Evolutionary conservation across 37 sponge, comb jelly and placozoan genomes (phyloP), one percentile per base, ranked within the genome.

Genomic region (Agelas oroides): DNA sequence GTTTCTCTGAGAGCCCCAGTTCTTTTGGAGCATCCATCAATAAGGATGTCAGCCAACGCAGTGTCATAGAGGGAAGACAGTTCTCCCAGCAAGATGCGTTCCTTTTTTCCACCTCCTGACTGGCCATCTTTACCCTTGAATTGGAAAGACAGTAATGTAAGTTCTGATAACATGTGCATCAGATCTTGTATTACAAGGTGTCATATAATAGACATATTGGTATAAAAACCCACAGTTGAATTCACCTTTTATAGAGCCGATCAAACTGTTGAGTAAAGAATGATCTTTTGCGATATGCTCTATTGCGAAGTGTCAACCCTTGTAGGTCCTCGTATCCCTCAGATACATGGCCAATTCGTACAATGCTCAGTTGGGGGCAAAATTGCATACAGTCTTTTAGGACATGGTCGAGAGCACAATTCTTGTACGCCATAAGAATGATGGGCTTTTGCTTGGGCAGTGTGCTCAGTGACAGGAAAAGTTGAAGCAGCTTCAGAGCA

Each of bases 391-490:
- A 83, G 31, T 34, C 35, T 11, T 59, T 17, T 24, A 83, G 11
- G 54, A 83, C 27, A 20, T 73, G 63, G 28, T 83, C 83, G 0
- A 83, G 64, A 25, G 73, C 83, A 21, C 74, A 36, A 74, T 83
- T 83, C 53, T 63, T 83, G 83, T 83, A 64, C 23, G 83, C 83
- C 74, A 73, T 73, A 28, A 83, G 31, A 27, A 83, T 34, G 38
- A 71, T 71, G 16, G 83, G 83, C 21, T 52, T 41, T 20, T 65
- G 14, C 60, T 83, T 71, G 63, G 40, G 63, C 20, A 73, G 40
- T 24, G 33, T 59, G 19, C 53, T 82, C 53, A 80, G 40, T 32
- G 71, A 70, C 15, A 83, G 73, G 35, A 77, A 53, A 21, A 89
- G 67, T 3, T 82, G 78, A 38, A 77, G 31, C 17, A 89, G 67